Evolutionary conservation across 2,113 vertebrate genomes (phyloP), one percentile per base, ranked within the genome.

Genomic region (Trinectes maculatus): DNA sequence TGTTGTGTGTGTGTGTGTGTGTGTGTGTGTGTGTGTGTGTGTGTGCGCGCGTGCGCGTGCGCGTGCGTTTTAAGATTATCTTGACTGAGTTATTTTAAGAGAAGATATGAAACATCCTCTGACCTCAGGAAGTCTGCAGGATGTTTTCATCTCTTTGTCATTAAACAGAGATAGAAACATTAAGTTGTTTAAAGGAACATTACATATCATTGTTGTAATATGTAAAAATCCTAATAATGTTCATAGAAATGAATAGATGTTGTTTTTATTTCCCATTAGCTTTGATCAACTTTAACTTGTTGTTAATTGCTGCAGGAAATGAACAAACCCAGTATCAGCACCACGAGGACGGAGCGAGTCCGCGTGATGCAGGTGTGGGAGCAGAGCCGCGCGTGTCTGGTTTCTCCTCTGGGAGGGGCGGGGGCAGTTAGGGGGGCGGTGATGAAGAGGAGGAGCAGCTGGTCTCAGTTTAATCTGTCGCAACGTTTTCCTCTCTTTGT

Each of bases 371-470:
- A 79, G 77, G 59, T 74, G 83, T 57, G 67, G 53, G 29, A 29
- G 62, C 49, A 15, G 44, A 39, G 16, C 54, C 24, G 44, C 55
- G 46, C 40, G 74, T 60, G 80, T 84, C 79, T 34, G 47, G 69
- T 77, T 85, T 82, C 80, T 83, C 72, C 82, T 64, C 62, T 21
- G 70, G 80, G 72, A 59, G 55, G 78, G 80, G 85, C 80, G 87
- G 72, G 63, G 69, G n/a, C 48, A 58, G 64, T 40, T 42, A 8
- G 52, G 59, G 77, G 56, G 70, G 83, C 29, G 68, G 65, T 66
- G 82, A 72, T 66, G 80, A 70, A 51, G 80, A 76, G 85, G 87
- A 82, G 86, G 77, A 83, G 83, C 79, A 82, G 87, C 79, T 80
- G 76, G 61, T 58, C 57, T 81, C 18, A 56, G 67, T 66, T 81